Percentiles rank a stretch among this genome's conserved stretches.
These are phyloP conservation scores for Digitonthophagus gazella DNA, from an alignment of 2,888 invertebrate genomes.

Conservation along the genomic window DNA sequence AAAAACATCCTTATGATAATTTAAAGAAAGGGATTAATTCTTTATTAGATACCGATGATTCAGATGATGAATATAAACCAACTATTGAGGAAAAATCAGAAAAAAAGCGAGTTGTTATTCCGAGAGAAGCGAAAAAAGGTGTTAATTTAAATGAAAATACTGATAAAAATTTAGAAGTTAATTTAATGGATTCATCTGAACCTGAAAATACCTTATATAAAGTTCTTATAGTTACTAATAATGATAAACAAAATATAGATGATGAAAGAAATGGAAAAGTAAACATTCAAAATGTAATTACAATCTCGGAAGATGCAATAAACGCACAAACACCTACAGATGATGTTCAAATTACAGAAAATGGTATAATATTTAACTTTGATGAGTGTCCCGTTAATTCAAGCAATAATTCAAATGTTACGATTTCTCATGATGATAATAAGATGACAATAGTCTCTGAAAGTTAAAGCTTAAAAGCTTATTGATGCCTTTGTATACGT, in stretches of 20 bases:
- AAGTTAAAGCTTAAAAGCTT: neutral
- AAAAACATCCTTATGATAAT: conserved; percentile 21
- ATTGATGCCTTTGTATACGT: too few relatives aligned
- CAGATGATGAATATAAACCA: conserved; percentile 12
- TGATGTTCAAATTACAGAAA: conserved; percentile 17
- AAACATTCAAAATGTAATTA: conserved; percentile 22
- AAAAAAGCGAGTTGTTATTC: neutral
- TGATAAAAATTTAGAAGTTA: conserved; percentile 47
- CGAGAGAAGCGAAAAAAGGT: neutral
- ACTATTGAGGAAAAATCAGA: neutral
- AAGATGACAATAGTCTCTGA: conserved; percentile 27
- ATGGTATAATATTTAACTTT: conserved; percentile 25
- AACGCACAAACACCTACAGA: neutral
- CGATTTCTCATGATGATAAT: conserved; percentile 27
- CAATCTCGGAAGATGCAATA: conserved; percentile 19
- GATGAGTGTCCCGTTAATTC: conserved; percentile 21
- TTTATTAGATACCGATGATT: conserved; percentile 27
- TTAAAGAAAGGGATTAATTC: conserved; percentile 30
- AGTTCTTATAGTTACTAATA: conserved; percentile 54
- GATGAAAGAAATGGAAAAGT: neutral
- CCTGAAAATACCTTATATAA: conserved; percentile 52
- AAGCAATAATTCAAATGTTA: conserved; percentile 22
- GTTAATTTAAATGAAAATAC: conserved; percentile 30
- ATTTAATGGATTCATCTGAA: conserved; percentile 50
- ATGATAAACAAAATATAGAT: conserved; percentile 43